Conservation (phyloP, 2,113 vertebrate genomes). For the Petromus typicus region DNA sequence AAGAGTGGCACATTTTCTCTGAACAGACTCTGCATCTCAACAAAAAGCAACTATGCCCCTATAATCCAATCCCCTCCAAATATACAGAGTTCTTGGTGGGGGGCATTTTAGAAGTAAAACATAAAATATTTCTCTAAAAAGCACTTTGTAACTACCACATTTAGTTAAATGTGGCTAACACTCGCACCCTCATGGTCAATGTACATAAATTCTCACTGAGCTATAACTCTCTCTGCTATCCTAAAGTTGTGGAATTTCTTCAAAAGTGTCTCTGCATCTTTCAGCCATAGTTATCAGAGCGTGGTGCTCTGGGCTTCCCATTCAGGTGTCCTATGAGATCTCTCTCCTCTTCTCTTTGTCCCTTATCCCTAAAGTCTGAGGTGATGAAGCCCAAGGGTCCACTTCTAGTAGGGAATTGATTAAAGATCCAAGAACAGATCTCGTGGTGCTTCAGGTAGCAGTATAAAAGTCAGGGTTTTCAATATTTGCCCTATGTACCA, state of each 20-base stretch:
- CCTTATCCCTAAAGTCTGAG: not conserved
- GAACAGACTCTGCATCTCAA: not conserved
- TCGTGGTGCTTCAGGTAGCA: not conserved
- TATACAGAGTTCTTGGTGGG: not conserved
- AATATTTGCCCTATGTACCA: not conserved
- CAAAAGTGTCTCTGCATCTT: not conserved
- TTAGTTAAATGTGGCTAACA: not conserved
- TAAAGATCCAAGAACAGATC: constrained; percentile 2
- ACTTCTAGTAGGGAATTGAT: not conserved
- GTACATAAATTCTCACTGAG: not conserved
- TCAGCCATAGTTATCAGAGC: not conserved
- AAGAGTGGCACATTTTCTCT: not conserved
- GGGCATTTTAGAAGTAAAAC: not conserved
- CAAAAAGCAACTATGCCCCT: not conserved
- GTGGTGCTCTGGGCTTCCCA: not conserved
- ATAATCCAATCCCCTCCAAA: not conserved
- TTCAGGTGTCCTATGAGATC: not conserved
- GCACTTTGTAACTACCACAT: not conserved
- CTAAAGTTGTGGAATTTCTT: not conserved
- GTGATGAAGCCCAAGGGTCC: constrained; percentile 39
- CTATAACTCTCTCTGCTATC: not conserved
- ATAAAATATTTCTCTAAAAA: not conserved
- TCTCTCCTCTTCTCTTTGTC: not conserved
- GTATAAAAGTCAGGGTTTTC: constrained; percentile 49
- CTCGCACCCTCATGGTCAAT: not conserved